These are phyloP conservation scores for Choristoneura fumiferana DNA, from an alignment of 1,140 invertebrate species.

Conservation along the genomic window DNA sequence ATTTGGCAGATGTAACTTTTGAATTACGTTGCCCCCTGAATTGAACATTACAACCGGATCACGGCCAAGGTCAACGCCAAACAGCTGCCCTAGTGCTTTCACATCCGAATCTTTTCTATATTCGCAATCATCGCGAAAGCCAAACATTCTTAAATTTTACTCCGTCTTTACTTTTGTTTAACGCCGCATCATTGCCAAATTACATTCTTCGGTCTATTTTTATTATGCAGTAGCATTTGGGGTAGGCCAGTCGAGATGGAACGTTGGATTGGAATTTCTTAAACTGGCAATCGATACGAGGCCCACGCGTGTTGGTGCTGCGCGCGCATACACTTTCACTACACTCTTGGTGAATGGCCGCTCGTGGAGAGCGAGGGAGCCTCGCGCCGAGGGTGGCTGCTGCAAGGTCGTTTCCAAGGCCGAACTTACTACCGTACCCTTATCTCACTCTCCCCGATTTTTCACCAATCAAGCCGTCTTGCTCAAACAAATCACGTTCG, in stretches of 20 bases:
- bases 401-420: slow-evolving; percentile 63
- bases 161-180: neutral
- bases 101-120: slow-evolving; percentile 22
- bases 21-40: slow-evolving; percentile 53
- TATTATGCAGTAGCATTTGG: slow-evolving; percentile 31
- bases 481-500: slow-evolving; percentile 54
- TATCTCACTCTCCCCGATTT: slow-evolving; percentile 43
- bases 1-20: slow-evolving; percentile 65
- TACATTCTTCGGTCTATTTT: slow-evolving; percentile 14
- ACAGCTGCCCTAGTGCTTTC: slow-evolving; percentile 45
- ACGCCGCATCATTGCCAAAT: neutral
- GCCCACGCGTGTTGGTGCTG: slow-evolving; percentile 45
- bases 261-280: slow-evolving; percentile 45
- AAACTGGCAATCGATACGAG: slow-evolving; percentile 60
- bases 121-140: slow-evolving; percentile 1
- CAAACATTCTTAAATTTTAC: neutral
- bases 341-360: slow-evolving; percentile 62
- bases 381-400: slow-evolving; percentile 36
- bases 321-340: slow-evolving; percentile 63
- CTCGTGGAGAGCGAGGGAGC: slow-evolving; percentile 39
- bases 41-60: slow-evolving; percentile 35
- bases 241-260: slow-evolving; percentile 40
- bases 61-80: slow-evolving; percentile 63
- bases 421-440: slow-evolving; percentile 51
- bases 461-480: slow-evolving; percentile 28